Evolutionary conservation across 1,140 invertebrate species (phyloP), one percentile per base, ranked within the genome.

Genomic region (Drosophila mauritiana): DNA sequence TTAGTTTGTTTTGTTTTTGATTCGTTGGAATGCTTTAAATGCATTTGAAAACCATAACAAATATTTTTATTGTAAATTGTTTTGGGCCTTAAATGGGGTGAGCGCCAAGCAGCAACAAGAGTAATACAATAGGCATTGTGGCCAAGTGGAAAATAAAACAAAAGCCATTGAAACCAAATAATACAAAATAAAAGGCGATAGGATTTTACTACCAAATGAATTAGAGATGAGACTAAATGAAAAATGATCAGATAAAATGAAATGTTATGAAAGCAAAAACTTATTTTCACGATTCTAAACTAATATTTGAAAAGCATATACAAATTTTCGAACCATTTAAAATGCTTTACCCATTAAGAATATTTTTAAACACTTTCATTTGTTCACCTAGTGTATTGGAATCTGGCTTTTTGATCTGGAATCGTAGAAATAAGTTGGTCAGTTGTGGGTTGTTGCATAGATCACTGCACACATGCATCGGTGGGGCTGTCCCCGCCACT

Each of bases 21-120:
- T 40, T 70, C 65, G 25, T 48, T 42, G 36, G 62, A 53, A 77
- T 53, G 57, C 56, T 46, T 64, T 20, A 13, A 65, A 81, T 80
- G 78, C 77, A 77, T 65, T 63, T 77, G 48, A 40, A 69, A 80
- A 80, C 37, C 63, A 80, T 65, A 59, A 63, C 39, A 76, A 59
- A 77, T 82, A 61, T 81, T 67, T 80, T 55, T 72, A 57, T 56
- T 70, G 63, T 70, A 77, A 77, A 53, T 55, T 63, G 73, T 68
- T 63, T 57, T 46, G 34, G 43, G 48, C 69, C 73, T 34, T 57
- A 77, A 78, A 78, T 65, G 75, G 62, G 52, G 45, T 65, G 51
- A 37, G 49, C 40, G 56, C 56, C 42, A 13, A 48, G 49, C 62
- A 67, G 40, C 52, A 67, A 69, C 49, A 39, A 31, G 12, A 10